phyloP scores from a whole-genome alignment of 1,140 invertebrate genomes.

The Drosophila nikananu region DNA sequence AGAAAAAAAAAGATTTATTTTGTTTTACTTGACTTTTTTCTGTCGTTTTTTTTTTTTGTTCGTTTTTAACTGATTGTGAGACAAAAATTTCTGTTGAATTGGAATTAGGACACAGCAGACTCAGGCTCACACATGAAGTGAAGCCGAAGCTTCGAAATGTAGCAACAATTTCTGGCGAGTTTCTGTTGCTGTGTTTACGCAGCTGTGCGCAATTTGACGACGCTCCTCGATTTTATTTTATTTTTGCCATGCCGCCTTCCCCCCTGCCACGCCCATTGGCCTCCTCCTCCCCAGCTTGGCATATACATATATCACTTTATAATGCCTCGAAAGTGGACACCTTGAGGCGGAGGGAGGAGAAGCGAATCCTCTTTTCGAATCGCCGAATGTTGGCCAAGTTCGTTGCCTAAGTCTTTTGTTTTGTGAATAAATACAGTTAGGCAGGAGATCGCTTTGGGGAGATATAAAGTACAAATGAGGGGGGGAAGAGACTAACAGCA shows the following conservation, averaged over 20 bases:
- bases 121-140: conserved; percentile 68
- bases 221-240: conserved; percentile 56
- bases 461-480: background rate
- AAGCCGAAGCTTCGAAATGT: conserved; percentile 68
- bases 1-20: conserved; percentile 78
- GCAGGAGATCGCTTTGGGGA: background rate
- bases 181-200: conserved; percentile 43
- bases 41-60: conserved; percentile 12
- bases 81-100: conserved; percentile 83
- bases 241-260: background rate
- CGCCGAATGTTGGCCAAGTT: conserved; percentile 50
- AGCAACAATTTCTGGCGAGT: conserved; percentile 65
- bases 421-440: conserved; percentile 21
- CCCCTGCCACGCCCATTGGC: conserved; percentile 33
- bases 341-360: background rate
- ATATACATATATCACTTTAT: conserved; percentile 51
- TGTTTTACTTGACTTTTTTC: conserved; percentile 67
- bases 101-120: conserved; percentile 80
- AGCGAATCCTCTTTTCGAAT: conserved; percentile 4
- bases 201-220: conserved; percentile 78
- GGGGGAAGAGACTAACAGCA: background rate
- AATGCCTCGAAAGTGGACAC: conserved; percentile 28
- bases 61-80: conserved; percentile 69
- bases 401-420: conserved; percentile 83
- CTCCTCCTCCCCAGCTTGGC: conserved; percentile 13